Conservation (phyloP, 2,888 invertebrate genomes). For the Panorpa germanica region DNA sequence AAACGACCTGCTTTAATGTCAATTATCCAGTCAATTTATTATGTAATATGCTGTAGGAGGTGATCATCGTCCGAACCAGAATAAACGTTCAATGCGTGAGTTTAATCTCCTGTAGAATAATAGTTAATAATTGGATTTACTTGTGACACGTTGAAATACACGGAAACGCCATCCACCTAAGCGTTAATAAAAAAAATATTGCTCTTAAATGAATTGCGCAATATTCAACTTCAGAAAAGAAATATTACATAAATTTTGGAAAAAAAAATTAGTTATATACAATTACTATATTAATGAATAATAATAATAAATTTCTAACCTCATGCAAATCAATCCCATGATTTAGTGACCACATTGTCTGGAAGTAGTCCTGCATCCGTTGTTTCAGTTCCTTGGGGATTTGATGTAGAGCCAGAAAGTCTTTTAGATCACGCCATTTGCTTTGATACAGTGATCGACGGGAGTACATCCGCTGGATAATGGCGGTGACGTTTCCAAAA, state of each 20-base stretch:
- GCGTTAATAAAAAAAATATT: no score
- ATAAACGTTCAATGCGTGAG: no score
- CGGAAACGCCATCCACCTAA: no score
- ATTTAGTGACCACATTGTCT: constrained; percentile 95
- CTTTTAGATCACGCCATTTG: constrained; percentile 88
- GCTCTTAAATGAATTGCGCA: no score
- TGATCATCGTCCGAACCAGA: no score
- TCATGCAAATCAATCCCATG: constrained; percentile 94
- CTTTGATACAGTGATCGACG: constrained; percentile 83
- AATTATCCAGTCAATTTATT: no score
- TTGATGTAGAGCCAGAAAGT: constrained; percentile 85
- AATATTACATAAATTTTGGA: constrained; percentile 7
- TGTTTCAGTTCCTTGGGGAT: constrained; percentile 90
- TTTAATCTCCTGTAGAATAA: no score
- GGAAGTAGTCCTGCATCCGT: constrained; percentile 93
- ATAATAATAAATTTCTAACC: constrained; percentile 31
- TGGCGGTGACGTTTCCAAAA: constrained; percentile 94
- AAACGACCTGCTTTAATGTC: no score
- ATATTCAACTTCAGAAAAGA: no score
- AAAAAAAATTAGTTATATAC: not conserved
- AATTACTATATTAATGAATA: not conserved
- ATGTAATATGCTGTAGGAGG: no score
- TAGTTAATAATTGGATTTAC: no score
- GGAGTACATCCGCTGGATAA: constrained; percentile 93
- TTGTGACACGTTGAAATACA: no score